Evolutionary conservation across 2,113 vertebrate genomes (phyloP), one percentile per base, ranked within the genome.

Genomic region (Prochilodus magdalenae): DNA sequence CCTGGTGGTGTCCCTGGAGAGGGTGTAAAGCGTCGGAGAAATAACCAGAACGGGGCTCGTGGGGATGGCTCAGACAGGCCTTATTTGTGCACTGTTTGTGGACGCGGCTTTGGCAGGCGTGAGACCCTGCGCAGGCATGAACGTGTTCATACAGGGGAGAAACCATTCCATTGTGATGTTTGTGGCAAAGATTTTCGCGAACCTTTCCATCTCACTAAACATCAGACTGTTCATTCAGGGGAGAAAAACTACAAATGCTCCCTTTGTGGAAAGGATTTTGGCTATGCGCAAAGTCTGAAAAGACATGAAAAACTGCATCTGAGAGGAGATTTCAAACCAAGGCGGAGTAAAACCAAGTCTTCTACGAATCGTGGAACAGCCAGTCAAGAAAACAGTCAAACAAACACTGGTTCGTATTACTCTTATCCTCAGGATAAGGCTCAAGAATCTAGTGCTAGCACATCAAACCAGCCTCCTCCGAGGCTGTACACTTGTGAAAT

Each of bases 41-140:
- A 88, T 63, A 90, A 88, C 40, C 84, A 82, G 33, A 83, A 76
- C 0, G 92, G 92, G 0, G 87, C 90, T 7, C 86, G 89, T 0
- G 92, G 93, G 0, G 90, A 90, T 11, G 92, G 90, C 12, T 89
- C 90, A 0, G 97, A 98, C 83, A 91, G 95, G 79, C 97, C 96
- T 11, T 97, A 96, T 80, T 93, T 93, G 11, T 98, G 97, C 83
- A 94, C 94, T 0, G 89, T 95, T 3, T 98, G 97, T 49, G 89
- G 93, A 76, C 96, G 96, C 13, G 91, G 92, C 33, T 94, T 95
- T 79, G 86, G 89, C 53, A 70, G 92, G 70, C 91, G 90, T 0
- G 90, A 93, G 71, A 91, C 93, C 5, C 84, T 94, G 78, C 88
- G 93, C 0, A 88, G 92, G 12, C 94, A 93, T 84, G 91, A 92